These are phyloP conservation scores for Cromileptes altivelis DNA, from an alignment of 2,113 vertebrate species.

Conservation along the genomic window DNA sequence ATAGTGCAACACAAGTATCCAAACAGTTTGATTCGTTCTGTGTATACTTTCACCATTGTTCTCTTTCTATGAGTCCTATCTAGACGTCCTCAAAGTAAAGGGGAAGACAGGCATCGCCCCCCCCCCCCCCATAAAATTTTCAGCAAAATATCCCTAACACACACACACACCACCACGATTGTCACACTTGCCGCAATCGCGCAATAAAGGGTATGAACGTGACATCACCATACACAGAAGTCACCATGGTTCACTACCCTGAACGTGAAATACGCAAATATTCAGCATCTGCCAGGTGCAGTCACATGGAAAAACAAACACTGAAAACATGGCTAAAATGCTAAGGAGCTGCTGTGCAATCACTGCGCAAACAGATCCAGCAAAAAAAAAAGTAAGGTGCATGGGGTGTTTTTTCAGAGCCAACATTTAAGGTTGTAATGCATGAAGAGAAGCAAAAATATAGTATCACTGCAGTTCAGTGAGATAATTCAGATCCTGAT, in stretches of 20 bases:
- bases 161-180: background rate
- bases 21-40: background rate
- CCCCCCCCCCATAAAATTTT: background rate
- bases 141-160: background rate
- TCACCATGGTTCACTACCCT: background rate
- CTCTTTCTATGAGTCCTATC: background rate
- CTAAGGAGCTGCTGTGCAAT: background rate
- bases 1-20: background rate
- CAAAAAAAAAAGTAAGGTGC: background rate
- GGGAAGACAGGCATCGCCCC: background rate
- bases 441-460: background rate
- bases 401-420: background rate
- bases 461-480: background rate
- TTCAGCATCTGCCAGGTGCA: background rate
- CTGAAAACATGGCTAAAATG: background rate
- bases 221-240: background rate
- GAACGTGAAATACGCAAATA: background rate
- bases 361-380: background rate
- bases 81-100: background rate
- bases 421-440: background rate
- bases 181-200: background rate
- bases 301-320: constrained; percentile 4
- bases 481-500: background rate
- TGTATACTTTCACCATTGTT: background rate
- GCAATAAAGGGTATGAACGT: background rate